Evolutionary conservation across 2,113 vertebrate genomes (phyloP).

Genomic region (Myrmophylax atrothorax): DNA sequence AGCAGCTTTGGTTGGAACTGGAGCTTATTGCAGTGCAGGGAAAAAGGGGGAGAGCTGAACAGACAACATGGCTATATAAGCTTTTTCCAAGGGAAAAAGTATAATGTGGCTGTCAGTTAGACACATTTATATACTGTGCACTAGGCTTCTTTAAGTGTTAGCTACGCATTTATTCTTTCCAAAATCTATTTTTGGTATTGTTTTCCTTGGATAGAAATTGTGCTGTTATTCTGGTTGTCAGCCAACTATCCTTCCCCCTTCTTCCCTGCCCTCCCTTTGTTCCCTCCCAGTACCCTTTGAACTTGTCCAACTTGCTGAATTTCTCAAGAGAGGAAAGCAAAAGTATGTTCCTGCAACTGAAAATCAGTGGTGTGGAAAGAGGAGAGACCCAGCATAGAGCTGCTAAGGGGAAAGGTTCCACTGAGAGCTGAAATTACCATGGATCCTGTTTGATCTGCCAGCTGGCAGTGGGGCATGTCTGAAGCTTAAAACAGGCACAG

Average conservation of each 20-base stretch:
- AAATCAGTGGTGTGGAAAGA: not conserved
- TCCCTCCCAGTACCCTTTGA: constrained; percentile 40
- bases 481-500: not conserved
- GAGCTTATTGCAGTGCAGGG: not conserved
- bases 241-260: not conserved
- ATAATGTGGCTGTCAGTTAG: not conserved
- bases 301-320: constrained; percentile 10
- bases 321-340: not conserved
- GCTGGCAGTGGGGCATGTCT: not conserved
- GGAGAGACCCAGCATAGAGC: not conserved
- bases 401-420: not conserved
- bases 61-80: not conserved
- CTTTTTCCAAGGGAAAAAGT: not conserved
- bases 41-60: not conserved
- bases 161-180: not conserved
- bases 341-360: not conserved
- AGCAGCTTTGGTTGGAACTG: not conserved
- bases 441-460: not conserved
- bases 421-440: not conserved
- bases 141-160: not conserved
- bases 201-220: constrained; percentile 28
- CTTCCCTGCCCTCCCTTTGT: not conserved
- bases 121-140: not conserved
- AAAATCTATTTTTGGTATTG: constrained; percentile 34
- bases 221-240: constrained; percentile 10